Percentiles rank a stretch among this genome's conserved stretches.
phyloP scores from a whole-genome alignment of 2,113 vertebrate species.

The Lepus timidus region DNA sequence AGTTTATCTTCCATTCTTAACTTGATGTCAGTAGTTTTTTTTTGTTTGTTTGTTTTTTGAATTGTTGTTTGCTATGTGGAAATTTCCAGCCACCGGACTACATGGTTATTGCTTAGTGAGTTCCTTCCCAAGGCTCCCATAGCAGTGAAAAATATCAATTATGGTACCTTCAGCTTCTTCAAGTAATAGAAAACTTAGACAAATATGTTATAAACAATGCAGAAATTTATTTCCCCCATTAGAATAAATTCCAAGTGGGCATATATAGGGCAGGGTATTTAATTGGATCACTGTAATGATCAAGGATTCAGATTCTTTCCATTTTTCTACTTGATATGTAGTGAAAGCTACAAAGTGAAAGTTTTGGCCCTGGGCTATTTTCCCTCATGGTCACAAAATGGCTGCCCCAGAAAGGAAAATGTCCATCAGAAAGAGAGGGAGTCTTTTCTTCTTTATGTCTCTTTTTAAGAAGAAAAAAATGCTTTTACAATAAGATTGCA shows the following conservation, averaged over 20 bases:
- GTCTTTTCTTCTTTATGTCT: not conserved
- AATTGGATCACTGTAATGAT: not conserved
- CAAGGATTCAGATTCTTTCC: not conserved
- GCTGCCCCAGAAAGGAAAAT: not conserved
- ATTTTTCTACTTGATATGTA: not conserved
- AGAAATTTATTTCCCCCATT: not conserved
- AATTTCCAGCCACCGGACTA: not conserved
- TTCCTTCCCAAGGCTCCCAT: not conserved
- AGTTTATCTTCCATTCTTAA: conserved; percentile 50
- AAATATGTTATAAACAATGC: conserved; percentile 7
- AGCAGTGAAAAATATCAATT: not conserved
- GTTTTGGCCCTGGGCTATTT: not conserved
- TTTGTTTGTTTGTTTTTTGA: not conserved
- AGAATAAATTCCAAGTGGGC: not conserved
- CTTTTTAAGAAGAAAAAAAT: not conserved
- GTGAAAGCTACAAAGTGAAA: not conserved
- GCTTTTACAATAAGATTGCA: not conserved
- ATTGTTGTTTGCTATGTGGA: not conserved
- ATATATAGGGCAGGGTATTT: not conserved
- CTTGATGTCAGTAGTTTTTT: not conserved
- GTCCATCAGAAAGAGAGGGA: not conserved
- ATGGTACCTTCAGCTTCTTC: not conserved
- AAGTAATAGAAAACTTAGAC: not conserved
- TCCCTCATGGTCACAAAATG: not conserved
- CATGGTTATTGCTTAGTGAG: not conserved